phyloP scores from a whole-genome alignment of 2,113 vertebrate genomes.

The Peromyscus californicus region DNA sequence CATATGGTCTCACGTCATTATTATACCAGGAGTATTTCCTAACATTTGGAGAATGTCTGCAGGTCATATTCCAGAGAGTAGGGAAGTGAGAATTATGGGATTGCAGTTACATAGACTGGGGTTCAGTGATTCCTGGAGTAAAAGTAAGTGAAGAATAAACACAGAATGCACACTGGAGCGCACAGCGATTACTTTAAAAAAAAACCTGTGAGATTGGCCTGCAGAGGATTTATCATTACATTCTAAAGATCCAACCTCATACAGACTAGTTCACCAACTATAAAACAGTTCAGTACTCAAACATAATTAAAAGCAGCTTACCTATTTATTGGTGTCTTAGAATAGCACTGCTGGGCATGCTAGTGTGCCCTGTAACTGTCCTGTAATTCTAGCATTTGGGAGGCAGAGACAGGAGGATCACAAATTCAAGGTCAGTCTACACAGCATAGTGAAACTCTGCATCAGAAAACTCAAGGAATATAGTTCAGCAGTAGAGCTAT shows the following conservation, averaged over 20 bases:
- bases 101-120: not conserved
- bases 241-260: not conserved
- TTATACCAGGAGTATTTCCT: not conserved
- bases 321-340: not conserved
- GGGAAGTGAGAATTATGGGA: not conserved
- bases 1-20: not conserved
- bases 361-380: not conserved
- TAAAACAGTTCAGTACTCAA: conserved; percentile 9
- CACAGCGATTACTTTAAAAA: not conserved
- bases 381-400: not conserved
- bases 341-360: not conserved
- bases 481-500: not conserved
- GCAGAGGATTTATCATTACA: not conserved
- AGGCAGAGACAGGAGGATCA: not conserved
- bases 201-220: not conserved
- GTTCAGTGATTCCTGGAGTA: not conserved
- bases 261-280: not conserved
- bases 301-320: conserved; percentile 29
- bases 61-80: not conserved
- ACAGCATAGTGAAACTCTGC: not conserved
- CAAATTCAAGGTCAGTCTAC: not conserved
- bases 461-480: not conserved
- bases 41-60: not conserved
- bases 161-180: not conserved
- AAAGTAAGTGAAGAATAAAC: not conserved